A percentile compares a stretch with the other conserved stretches of the same genome.
These are phyloP conservation scores for Cecidostiba fungosa DNA, from an alignment of 2,888 invertebrate species.

Conservation along the genomic window DNA sequence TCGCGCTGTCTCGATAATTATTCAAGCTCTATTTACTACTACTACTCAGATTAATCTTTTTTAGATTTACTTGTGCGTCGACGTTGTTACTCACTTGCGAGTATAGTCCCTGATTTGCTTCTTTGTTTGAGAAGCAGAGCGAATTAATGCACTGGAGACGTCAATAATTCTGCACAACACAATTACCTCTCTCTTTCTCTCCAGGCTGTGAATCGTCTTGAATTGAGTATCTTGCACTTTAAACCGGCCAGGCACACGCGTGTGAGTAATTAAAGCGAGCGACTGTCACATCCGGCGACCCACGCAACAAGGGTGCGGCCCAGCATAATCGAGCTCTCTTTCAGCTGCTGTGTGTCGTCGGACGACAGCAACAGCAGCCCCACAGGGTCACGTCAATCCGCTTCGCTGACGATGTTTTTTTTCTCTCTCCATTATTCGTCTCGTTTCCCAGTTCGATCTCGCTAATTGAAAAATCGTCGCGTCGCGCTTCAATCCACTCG, in stretches of 20 bases:
- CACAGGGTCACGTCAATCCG: constrained; percentile 67
- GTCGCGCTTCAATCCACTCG: not conserved
- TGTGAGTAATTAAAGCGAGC: constrained; percentile 79
- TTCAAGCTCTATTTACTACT: not conserved
- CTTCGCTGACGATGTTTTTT: constrained; percentile 52
- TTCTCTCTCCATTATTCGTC: constrained; percentile 53
- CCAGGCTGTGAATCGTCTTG: constrained; percentile 31
- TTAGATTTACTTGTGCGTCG: constrained; percentile 1
- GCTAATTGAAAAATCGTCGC: constrained; percentile 46
- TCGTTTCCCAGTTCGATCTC: constrained; percentile 45
- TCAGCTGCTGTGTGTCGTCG: constrained; percentile 44
- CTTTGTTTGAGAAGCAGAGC: constrained; percentile 7
- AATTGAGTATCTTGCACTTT: constrained; percentile 66
- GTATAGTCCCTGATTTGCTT: not conserved
- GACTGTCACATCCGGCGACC: constrained; percentile 80
- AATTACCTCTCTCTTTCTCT: constrained; percentile 27
- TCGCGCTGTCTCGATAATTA: constrained; percentile 1
- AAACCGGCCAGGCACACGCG: constrained; percentile 63
- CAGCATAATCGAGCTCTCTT: constrained; percentile 65
- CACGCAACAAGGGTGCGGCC: constrained; percentile 79
- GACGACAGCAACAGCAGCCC: constrained; percentile 63
- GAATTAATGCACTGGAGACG: constrained; percentile 30
- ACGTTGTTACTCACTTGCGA: not conserved
- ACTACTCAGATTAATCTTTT: not conserved
- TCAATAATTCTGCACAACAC: constrained; percentile 51